Evolutionary conservation across 2,113 vertebrate species (phyloP).

Genomic region (Corydoras sp.): DNA sequence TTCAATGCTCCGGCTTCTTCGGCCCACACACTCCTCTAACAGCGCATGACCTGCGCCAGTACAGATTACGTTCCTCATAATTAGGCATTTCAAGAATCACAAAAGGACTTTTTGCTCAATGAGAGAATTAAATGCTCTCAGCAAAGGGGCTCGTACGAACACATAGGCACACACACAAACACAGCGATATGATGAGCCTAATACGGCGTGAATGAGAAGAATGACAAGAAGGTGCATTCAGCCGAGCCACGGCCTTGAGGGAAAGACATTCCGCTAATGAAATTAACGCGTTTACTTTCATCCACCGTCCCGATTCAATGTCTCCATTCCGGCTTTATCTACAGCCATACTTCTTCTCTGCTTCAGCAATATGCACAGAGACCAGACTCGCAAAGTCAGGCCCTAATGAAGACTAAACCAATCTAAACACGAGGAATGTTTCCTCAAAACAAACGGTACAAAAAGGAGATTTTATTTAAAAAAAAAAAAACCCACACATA

Average conservation of each 20-base stretch:
- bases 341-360: conserved; percentile 1
- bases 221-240: conserved; percentile 37
- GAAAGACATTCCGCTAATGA: conserved; percentile 27
- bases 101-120: conserved; percentile 18
- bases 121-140: conserved; percentile 23
- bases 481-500: no score
- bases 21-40: conserved; percentile 4
- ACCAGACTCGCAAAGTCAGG: not conserved
- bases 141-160: conserved; percentile 44
- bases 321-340: not conserved
- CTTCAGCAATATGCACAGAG: not conserved
- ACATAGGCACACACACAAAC: conserved; percentile 40
- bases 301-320: not conserved
- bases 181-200: conserved; percentile 36
- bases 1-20: conserved; percentile 2
- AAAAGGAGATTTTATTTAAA: no score
- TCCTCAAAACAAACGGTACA: not conserved
- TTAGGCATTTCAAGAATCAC: conserved; percentile 10
- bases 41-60: not conserved
- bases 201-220: conserved; percentile 41
- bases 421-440: not conserved
- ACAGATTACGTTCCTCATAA: conserved; percentile 13
- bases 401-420: not conserved
- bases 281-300: conserved; percentile 33
- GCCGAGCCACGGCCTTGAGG: conserved; percentile 30